These are phyloP conservation scores for Osedax fenrisi DNA, from an alignment of 2,888 invertebrate species.

Conservation along the genomic window DNA sequence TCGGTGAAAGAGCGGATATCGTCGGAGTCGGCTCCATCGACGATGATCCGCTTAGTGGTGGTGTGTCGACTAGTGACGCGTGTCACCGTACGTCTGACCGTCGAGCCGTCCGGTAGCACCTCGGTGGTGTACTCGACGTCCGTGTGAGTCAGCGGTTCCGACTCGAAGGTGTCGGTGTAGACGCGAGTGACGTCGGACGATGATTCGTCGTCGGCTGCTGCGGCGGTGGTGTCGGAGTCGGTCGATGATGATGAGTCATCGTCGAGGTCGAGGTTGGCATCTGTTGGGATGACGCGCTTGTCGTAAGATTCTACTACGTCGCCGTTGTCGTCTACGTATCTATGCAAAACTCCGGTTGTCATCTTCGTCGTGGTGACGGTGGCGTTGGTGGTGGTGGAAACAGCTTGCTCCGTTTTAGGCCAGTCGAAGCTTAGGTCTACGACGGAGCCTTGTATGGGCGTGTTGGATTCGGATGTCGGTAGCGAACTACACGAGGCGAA, in stretches of 20 bases:
- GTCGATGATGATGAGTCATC: neutral
- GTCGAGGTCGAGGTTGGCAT: too few species aligned
- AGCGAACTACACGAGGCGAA: neutral
- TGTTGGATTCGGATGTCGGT: neutral
- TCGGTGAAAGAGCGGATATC: neutral
- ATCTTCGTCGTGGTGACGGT: neutral
- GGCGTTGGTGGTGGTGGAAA: neutral
- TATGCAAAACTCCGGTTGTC: neutral
- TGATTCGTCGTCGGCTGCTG: slow-evolving; percentile 11
- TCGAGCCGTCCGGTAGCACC: slow-evolving; percentile 31
- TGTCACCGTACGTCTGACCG: slow-evolving; percentile 29
- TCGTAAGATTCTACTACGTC: neutral
- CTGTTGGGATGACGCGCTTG: neutral
- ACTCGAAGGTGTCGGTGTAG: slow-evolving; percentile 34
- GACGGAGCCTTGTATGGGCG: neutral
- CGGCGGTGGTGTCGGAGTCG: neutral
- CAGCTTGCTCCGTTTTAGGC: neutral
- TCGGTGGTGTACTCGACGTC: slow-evolving; percentile 34
- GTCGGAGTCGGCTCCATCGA: slow-evolving; percentile 24
- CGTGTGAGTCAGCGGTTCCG: slow-evolving; percentile 32
- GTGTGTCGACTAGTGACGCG: slow-evolving; percentile 32
- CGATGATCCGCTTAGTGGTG: slow-evolving; percentile 32
- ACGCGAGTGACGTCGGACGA: slow-evolving; percentile 26
- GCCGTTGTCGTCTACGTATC: neutral
- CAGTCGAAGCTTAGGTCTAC: neutral